phyloP scores from a whole-genome alignment of 2,113 vertebrate species.

The Cavia aperea region DNA sequence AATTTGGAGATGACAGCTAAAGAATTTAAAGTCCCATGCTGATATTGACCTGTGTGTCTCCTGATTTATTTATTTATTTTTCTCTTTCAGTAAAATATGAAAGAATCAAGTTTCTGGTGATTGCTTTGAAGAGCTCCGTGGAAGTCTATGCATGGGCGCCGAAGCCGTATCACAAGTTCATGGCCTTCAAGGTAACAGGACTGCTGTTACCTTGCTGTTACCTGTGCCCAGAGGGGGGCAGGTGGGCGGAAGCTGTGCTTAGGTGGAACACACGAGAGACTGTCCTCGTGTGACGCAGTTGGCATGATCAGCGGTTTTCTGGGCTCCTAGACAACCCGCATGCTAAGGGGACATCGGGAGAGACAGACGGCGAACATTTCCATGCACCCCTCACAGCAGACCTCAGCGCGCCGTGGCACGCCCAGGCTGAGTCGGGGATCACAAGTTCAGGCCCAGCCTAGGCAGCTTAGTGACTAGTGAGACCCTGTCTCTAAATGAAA shows the following conservation, averaged over 20 bases:
- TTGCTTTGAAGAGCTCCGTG: conserved; percentile 98
- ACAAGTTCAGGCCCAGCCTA: neutral
- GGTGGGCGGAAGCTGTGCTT: neutral
- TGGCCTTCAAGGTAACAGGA: conserved; percentile 96
- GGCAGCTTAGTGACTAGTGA: neutral
- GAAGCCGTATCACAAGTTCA: conserved; percentile 99
- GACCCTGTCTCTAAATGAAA: neutral
- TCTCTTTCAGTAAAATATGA: conserved; percentile 92
- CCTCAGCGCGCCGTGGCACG: neutral
- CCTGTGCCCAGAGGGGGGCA: too few relatives aligned
- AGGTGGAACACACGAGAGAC: neutral
- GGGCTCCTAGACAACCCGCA: neutral
- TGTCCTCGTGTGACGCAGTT: neutral
- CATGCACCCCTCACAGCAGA: neutral
- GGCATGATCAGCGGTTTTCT: neutral
- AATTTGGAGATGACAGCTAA: neutral
- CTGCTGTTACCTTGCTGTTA: too few relatives aligned
- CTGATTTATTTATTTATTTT: conserved; percentile 51
- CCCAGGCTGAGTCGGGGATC: neutral
- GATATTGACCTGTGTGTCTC: conserved; percentile 50
- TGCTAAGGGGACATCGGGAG: neutral
- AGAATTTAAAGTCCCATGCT: conserved; percentile 2
- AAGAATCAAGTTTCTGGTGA: conserved; percentile 98
- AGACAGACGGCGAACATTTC: neutral
- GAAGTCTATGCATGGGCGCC: conserved; percentile 99